Evolutionary conservation across 2,888 invertebrate genomes (phyloP), one percentile per base, ranked within the genome.

Genomic region (Ethmia dodecea): DNA sequence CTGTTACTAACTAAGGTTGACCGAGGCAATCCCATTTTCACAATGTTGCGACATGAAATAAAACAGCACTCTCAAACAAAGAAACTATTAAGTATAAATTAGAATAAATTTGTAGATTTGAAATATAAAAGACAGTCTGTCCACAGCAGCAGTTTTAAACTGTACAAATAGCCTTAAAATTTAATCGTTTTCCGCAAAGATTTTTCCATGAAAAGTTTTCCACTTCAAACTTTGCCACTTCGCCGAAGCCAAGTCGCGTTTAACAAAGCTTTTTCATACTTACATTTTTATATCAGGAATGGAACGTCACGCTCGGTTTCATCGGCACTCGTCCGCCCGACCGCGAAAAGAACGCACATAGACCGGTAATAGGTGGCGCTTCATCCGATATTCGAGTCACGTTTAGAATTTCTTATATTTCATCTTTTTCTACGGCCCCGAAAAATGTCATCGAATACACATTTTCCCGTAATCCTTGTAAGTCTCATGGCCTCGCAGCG

Each of bases 361-460:
- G 68, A 76, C 75, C 79, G 74, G 80, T 80, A 80, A 83, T 86
- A 84, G 80, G 78, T 77, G 79, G 69, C 77, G 80, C 68, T 61
- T 63, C 55, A 55, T 65, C 62, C 73, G 57, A 61, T 72, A 84
- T 83, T 81, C 81, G 49, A 60, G 77, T 83, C 86, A 86, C 86
- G 86, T 84, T 68, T 67, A 78, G 69, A 83, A 81, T 86, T 84
- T 73, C 83, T 80, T 84, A 86, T 84, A 81, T 84, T 83, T 84
- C 84, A 81, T 86, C 81, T 84, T 84, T 83, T 84, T 79, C 75
- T 70, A 76, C 76, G 74, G 73, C 64, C 75, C 72, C 79, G 74
- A 81, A 84, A 84, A 86, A 86, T 84, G 86, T 81, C 86, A 86
- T 86, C 84, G 84, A 86, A 86, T 84, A 84, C 84, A 79, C 84